Evolutionary conservation across 2,888 invertebrate species (phyloP).

Genomic region (Drosophila buzzatii): DNA sequence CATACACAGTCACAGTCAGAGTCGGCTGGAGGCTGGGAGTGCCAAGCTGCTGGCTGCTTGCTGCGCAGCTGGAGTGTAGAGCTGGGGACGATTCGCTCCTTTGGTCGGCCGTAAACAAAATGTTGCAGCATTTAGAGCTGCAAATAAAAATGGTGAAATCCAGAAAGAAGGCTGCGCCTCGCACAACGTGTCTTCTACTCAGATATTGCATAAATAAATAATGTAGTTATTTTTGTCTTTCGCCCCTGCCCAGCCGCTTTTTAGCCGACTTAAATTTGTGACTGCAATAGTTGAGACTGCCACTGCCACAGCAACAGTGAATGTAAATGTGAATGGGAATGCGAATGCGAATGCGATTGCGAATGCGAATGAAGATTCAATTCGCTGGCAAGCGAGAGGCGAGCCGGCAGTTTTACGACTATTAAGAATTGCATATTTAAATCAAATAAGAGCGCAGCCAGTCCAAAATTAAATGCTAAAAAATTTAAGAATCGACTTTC

Average conservation of each 20-base stretch:
- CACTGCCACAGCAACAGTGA: conserved; percentile 28
- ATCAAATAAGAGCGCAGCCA: conserved; percentile 61
- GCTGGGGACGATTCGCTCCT: conserved; percentile 39
- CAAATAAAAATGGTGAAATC: conserved; percentile 50
- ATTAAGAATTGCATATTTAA: conserved; percentile 74
- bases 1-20: background rate
- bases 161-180: conserved; percentile 16
- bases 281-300: conserved; percentile 62
- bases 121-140: conserved; percentile 64
- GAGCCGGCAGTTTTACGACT: conserved; percentile 52
- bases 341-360: conserved; percentile 28
- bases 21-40: background rate
- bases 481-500: conserved; percentile 69
- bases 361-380: conserved; percentile 61
- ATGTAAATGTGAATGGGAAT: conserved; percentile 29
- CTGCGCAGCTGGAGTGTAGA: background rate
- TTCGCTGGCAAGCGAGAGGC: conserved; percentile 33
- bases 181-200: conserved; percentile 34
- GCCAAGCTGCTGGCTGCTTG: conserved; percentile 12
- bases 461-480: conserved; percentile 67
- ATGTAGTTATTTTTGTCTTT: conserved; percentile 75
- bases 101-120: conserved; percentile 62
- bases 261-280: conserved; percentile 42
- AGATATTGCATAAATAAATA: conserved; percentile 77
- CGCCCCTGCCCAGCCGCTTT: conserved; percentile 40